phyloP scores from a whole-genome alignment of 1,140 invertebrate species.

The Trigoniulus corallinus region DNA sequence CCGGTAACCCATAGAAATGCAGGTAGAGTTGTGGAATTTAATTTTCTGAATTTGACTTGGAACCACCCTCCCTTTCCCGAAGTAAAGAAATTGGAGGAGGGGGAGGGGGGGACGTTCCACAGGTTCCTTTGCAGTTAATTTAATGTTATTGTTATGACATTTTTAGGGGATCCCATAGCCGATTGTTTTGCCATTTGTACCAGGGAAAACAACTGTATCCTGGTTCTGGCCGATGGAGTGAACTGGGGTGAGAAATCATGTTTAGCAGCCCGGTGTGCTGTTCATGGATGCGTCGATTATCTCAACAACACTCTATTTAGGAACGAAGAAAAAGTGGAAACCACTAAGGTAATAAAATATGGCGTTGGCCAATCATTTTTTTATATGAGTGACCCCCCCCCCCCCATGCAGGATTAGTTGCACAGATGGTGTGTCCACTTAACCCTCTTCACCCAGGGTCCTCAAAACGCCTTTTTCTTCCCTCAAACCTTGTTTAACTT shows the following conservation, averaged over 20 bases:
- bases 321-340: constrained; percentile 17
- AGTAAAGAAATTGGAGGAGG: too few relatives aligned
- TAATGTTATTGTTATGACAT: constrained; percentile 1
- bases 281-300: constrained; percentile 72
- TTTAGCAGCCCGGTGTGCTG: constrained; percentile 69
- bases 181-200: constrained; percentile 75
- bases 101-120: too few relatives aligned
- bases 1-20: constrained; percentile 52
- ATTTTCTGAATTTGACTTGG: too few relatives aligned
- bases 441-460: too few relatives aligned
- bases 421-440: too few relatives aligned
- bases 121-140: too few relatives aligned
- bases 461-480: too few relatives aligned
- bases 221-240: constrained; percentile 78
- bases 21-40: constrained; percentile 17
- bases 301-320: constrained; percentile 58
- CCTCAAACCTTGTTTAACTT: too few relatives aligned
- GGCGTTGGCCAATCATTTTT: too few relatives aligned
- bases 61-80: too few relatives aligned
- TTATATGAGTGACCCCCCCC: too few relatives aligned
- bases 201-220: constrained; percentile 55
- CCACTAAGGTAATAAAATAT: constrained; percentile 28
- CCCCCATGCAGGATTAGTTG: too few relatives aligned
- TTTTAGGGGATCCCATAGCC: constrained; percentile 64
- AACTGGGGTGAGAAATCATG: constrained; percentile 85